Evolutionary conservation across 2,888 invertebrate species (phyloP).

Genomic region (Crepidodera aurea): DNA sequence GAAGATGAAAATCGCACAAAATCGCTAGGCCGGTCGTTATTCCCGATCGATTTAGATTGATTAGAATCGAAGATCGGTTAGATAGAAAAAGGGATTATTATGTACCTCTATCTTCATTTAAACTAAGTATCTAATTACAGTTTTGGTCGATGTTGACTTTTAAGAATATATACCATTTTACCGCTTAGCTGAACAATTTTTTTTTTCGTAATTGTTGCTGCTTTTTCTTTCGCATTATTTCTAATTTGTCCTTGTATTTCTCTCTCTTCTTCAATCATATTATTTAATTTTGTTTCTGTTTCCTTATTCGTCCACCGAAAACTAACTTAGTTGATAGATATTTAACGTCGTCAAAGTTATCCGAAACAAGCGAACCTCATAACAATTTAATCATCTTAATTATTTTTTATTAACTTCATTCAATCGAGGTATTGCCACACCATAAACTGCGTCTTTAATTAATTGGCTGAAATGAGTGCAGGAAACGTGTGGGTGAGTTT

Average conservation of each 20-base stretch:
- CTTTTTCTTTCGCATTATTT: too few species aligned
- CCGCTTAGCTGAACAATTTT: too few species aligned
- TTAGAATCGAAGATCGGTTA: neutral
- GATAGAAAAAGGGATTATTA: neutral
- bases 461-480: neutral
- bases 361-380: neutral
- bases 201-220: too few species aligned
- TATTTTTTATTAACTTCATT: constrained; percentile 17
- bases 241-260: too few species aligned
- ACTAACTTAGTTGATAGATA: neutral
- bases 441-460: constrained; percentile 7
- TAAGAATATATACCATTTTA: too few species aligned
- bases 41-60: neutral
- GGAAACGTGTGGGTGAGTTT: neutral
- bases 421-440: constrained; percentile 16
- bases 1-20: constrained; percentile 11
- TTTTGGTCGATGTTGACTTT: too few species aligned
- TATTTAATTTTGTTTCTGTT: too few species aligned
- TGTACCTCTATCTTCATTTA: neutral
- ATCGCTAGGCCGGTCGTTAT: neutral
- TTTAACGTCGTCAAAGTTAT: neutral
- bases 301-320: neutral
- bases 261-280: too few species aligned
- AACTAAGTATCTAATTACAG: too few species aligned
- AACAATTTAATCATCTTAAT: constrained; percentile 19